Conservation (phyloP, 1,140 invertebrate species). For the Pseudobourletiella spinata region DNA sequence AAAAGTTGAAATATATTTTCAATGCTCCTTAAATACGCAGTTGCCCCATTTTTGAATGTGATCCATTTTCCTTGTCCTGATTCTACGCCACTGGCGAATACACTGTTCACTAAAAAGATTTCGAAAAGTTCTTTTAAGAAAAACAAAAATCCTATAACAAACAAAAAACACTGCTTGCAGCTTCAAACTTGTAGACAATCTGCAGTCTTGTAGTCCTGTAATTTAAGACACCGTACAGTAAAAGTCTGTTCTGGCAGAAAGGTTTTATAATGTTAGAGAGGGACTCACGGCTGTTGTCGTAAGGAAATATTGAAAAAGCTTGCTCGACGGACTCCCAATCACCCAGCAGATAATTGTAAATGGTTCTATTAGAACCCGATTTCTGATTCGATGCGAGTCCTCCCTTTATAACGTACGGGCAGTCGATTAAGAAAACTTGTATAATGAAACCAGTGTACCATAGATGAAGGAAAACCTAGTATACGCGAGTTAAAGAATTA, state of each 20-base stretch:
- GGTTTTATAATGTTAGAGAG: too few relatives aligned
- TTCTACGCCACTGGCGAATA: not conserved
- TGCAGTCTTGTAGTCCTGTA: too few relatives aligned
- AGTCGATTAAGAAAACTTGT: constrained; percentile 2
- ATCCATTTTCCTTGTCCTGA: not conserved
- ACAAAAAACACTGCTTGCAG: too few relatives aligned
- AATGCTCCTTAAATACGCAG: not conserved
- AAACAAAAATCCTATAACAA: not conserved
- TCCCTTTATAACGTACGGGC: not conserved
- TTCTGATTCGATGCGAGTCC: too few relatives aligned
- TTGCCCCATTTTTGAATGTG: not conserved
- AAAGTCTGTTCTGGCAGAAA: too few relatives aligned
- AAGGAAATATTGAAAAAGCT: too few relatives aligned
- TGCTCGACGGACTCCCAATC: not conserved
- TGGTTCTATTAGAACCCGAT: not conserved
- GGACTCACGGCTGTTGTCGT: too few relatives aligned
- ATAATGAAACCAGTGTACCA: constrained; percentile 5
- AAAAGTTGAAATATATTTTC: not conserved
- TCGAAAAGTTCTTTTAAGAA: not conserved
- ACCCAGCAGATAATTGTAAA: not conserved
- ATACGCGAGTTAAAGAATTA: too few relatives aligned
- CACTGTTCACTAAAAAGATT: not conserved
- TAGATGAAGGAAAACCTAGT: not conserved
- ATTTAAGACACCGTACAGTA: too few relatives aligned
- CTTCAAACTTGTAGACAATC: too few relatives aligned